These are phyloP conservation scores for Bryconaethiops microstoma DNA, from an alignment of 2,797 vertebrate genomes.

Conservation along the genomic window DNA sequence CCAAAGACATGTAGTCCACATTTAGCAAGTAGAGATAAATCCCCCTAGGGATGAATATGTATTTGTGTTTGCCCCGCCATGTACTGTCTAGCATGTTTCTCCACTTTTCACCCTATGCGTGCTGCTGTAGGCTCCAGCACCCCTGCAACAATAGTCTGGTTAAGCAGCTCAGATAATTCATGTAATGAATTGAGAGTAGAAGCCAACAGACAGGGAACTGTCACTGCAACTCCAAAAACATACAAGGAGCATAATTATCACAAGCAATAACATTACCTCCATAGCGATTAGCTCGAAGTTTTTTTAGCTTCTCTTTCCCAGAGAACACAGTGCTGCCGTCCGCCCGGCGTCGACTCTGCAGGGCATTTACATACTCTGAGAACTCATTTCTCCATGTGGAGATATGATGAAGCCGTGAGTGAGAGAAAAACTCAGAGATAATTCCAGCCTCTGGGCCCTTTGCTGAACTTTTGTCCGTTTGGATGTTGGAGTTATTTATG, in stretches of 20 bases:
- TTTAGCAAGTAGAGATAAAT: no score
- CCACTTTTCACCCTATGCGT: no score
- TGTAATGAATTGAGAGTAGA: no score
- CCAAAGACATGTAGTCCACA: no score
- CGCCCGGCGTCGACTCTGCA: conserved; percentile 81
- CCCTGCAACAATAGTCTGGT: no score
- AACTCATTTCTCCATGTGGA: conserved; percentile 93
- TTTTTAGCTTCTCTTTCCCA: conserved; percentile 92
- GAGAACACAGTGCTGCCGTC: conserved; percentile 79
- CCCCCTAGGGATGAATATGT: no score
- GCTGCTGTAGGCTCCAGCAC: no score
- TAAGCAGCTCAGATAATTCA: no score
- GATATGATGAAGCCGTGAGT: conserved; percentile 95
- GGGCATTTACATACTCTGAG: conserved; percentile 91
- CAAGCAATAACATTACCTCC: conserved; percentile 45
- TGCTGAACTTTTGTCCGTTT: conserved; percentile 56
- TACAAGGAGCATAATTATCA: background rate
- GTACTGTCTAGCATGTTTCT: no score
- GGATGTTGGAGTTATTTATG: conserved; percentile 39
- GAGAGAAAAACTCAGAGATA: conserved; percentile 95
- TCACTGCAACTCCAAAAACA: background rate
- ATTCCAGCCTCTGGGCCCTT: conserved; percentile 79
- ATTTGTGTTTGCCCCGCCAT: no score
- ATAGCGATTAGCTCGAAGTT: conserved; percentile 74
- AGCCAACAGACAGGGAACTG: no score